These are phyloP conservation scores for Pseudotriccus pelzelni DNA, from an alignment of 2,797 vertebrate genomes.

Conservation along the genomic window DNA sequence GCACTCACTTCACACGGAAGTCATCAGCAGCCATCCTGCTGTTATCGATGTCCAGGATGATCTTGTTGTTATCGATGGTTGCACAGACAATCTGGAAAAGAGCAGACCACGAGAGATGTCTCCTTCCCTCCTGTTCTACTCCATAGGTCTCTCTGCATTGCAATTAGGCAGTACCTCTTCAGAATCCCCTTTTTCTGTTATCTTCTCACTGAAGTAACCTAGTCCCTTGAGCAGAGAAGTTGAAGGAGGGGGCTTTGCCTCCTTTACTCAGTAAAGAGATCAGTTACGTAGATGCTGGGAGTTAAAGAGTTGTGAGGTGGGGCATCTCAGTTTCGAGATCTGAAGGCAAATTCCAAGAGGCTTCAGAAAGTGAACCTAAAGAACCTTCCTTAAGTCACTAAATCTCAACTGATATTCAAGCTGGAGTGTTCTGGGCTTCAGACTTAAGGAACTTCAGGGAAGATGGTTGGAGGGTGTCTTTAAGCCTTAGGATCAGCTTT, in stretches of 20 bases:
- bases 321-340: background rate
- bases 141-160: background rate
- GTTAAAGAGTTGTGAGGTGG: background rate
- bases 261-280: background rate
- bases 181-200: background rate
- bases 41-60: constrained; percentile 89
- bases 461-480: background rate
- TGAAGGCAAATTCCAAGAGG: background rate
- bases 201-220: background rate
- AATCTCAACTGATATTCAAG: background rate
- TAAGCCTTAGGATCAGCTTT: background rate
- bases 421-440: background rate
- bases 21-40: constrained; percentile 92
- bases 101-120: background rate
- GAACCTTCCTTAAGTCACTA: background rate
- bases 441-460: background rate
- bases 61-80: constrained; percentile 81
- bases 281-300: background rate
- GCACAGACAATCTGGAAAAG: constrained; percentile 84
- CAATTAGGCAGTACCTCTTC: background rate
- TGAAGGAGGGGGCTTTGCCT: background rate
- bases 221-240: background rate
- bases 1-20: constrained; percentile 89
- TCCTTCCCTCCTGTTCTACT: background rate
- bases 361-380: background rate